Evolutionary conservation across 2,113 vertebrate genomes (phyloP).

Genomic region (Corvus hawaiiensis): DNA sequence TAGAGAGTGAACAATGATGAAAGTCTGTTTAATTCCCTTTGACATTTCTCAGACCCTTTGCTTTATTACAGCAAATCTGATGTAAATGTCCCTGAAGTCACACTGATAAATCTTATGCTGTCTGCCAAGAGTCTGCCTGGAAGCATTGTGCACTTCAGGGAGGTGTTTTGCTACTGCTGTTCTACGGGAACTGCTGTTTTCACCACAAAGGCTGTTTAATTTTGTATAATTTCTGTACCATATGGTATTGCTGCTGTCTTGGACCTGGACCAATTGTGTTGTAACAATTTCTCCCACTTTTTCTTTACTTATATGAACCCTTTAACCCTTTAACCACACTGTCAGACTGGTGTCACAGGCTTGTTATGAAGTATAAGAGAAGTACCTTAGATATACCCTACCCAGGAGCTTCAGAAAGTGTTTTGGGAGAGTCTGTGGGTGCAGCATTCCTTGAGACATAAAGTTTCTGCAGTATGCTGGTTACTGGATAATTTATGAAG

Average conservation of each 20-base stretch:
- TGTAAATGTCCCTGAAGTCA: background rate
- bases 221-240: background rate
- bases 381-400: background rate
- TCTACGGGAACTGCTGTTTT: background rate
- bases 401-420: background rate
- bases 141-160: background rate
- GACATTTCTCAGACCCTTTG: background rate
- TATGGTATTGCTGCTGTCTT: background rate
- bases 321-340: background rate
- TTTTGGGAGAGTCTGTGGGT: background rate
- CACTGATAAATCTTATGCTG: background rate
- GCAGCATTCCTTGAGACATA: background rate
- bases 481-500: background rate
- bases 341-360: background rate
- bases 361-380: background rate
- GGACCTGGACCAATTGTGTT: background rate
- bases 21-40: background rate
- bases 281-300: background rate
- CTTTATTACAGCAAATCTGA: background rate
- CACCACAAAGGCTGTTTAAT: background rate
- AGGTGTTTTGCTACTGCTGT: background rate
- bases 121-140: background rate
- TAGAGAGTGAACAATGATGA: background rate
- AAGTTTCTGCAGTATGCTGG: background rate
- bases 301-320: background rate